phyloP scores from a whole-genome alignment of 2,113 vertebrate species.

The Passer montanus region DNA sequence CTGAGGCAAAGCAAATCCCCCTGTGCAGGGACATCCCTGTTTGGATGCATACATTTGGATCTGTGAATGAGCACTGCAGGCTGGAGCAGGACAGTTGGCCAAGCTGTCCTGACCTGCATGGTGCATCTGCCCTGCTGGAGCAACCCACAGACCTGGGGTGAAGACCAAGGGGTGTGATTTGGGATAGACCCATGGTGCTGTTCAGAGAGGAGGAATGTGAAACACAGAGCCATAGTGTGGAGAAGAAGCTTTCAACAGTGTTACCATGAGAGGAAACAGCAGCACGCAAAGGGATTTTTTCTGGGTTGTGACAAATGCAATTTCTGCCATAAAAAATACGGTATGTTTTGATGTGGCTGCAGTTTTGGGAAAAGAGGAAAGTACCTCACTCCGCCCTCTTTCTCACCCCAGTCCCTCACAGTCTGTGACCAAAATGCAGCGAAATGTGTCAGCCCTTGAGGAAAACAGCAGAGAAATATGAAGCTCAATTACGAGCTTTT shows the following conservation, averaged over 20 bases:
- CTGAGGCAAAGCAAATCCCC: background rate
- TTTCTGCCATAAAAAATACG: background rate
- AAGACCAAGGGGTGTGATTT: background rate
- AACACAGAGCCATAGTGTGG: background rate
- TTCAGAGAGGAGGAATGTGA: background rate
- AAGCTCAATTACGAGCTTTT: background rate
- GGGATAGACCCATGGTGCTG: background rate
- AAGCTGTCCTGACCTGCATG: accelerated
- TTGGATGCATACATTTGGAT: background rate
- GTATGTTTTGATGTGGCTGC: background rate
- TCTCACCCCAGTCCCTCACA: background rate
- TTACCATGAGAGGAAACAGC: background rate
- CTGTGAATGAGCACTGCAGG: background rate
- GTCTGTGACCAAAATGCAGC: background rate
- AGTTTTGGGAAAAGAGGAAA: background rate
- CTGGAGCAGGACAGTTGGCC: background rate
- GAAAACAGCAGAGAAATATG: background rate
- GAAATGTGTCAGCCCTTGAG: background rate
- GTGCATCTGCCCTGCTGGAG: background rate
- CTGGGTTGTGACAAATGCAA: background rate
- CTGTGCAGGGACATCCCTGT: accelerated
- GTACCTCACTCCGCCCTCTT: background rate
- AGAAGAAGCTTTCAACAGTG: background rate
- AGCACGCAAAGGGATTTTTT: background rate
- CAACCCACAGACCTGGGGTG: background rate